Conservation (phyloP, 2,113 vertebrate species). For the Tragelaphus scriptus region DNA sequence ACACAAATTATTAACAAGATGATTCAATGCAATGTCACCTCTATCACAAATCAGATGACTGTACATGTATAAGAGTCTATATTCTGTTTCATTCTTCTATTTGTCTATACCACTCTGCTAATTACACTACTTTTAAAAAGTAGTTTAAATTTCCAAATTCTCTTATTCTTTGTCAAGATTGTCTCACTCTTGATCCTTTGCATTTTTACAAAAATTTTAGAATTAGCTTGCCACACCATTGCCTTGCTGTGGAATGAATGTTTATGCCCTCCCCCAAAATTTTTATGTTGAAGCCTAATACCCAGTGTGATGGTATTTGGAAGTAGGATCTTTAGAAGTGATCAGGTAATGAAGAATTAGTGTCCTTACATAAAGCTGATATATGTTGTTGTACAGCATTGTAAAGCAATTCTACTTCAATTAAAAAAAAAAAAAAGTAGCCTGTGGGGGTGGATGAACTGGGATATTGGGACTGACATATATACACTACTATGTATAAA, state of each 20-base stretch:
- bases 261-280: not conserved
- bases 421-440: no score
- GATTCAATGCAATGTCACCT: not conserved
- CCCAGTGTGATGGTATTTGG: not conserved
- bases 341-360: no score
- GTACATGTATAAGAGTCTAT: not conserved
- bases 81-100: not conserved
- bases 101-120: not conserved
- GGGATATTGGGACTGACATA: no score
- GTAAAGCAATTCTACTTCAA: no score
- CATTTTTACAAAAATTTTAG: not conserved
- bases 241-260: not conserved
- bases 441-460: no score
- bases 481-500: no score
- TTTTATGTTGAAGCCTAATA: not conserved
- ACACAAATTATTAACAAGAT: not conserved
- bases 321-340: not conserved
- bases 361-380: no score
- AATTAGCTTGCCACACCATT: not conserved
- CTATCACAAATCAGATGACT: not conserved
- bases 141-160: not conserved
- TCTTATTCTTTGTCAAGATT: not conserved
- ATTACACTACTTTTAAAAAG: not conserved
- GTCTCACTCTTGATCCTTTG: not conserved
- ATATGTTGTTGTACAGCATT: no score